These are phyloP conservation scores for Geococcyx californianus DNA, from an alignment of 2,113 vertebrate genomes.

Conservation along the genomic window DNA sequence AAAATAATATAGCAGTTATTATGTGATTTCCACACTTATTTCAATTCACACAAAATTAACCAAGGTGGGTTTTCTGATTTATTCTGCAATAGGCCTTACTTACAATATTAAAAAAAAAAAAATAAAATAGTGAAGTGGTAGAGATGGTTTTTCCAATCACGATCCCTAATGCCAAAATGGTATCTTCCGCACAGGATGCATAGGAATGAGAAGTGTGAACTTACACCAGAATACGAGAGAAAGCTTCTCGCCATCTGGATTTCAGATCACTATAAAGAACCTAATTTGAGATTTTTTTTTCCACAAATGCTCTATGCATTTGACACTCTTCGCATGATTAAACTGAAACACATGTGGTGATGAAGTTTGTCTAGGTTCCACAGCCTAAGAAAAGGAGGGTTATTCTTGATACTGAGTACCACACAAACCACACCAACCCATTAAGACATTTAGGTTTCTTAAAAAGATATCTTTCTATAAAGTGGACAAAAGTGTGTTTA, in stretches of 20 bases:
- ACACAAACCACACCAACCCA: not conserved
- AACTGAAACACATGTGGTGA: not conserved
- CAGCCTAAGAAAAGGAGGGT: not conserved
- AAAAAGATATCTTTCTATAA: not conserved
- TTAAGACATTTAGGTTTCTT: not conserved
- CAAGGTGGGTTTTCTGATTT: not conserved
- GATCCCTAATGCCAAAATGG: not conserved
- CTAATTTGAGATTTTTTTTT: not conserved
- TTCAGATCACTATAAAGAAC: not conserved
- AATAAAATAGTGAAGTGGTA: not conserved
- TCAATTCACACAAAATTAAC: not conserved
- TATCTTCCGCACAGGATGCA: rapidly evolving
- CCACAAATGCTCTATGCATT: not conserved
- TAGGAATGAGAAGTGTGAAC: not conserved
- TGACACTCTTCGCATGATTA: not conserved
- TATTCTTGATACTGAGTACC: not conserved
- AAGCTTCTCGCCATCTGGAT: not conserved
- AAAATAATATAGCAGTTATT: not conserved
- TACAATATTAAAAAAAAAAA: not conserved
- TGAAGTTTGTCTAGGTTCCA: not conserved
- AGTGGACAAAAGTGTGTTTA: not conserved
- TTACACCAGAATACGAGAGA: not conserved
- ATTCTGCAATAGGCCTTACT: not conserved
- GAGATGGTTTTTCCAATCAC: not conserved
- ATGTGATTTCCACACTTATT: not conserved